phyloP scores from a whole-genome alignment of 2,797 vertebrate species.

The Eurystomus glaucurus region DNA sequence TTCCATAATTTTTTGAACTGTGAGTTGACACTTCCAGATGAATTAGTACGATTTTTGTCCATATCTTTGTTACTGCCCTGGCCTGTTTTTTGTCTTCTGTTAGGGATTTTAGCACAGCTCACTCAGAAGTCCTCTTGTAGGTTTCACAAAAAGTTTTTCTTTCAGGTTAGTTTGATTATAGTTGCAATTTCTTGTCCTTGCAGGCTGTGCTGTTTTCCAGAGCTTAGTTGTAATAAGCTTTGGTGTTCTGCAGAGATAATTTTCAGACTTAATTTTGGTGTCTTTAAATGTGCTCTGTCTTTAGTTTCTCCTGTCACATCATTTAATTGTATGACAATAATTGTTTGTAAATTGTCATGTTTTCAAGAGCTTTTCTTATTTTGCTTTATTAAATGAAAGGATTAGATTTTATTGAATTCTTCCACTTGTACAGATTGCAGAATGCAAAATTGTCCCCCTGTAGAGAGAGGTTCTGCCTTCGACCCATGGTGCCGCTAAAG shows the following conservation, averaged over 20 bases:
- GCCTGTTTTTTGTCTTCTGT: background rate
- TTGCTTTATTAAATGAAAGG: constrained; percentile 2
- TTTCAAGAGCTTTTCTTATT: constrained; percentile 15
- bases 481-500: rapidly evolving
- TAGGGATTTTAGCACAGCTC: background rate
- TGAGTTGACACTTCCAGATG: background rate
- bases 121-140: background rate
- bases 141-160: constrained; percentile 13
- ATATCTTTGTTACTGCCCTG: background rate
- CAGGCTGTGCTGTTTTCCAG: constrained; percentile 13
- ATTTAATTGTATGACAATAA: constrained; percentile 29
- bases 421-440: background rate
- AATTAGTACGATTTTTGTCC: background rate
- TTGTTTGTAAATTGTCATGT: constrained; percentile 1
- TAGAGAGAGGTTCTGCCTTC: background rate
- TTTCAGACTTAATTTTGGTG: constrained; percentile 41
- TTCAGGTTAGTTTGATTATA: constrained; percentile 35
- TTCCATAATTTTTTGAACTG: background rate
- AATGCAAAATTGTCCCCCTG: background rate
- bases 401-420: background rate
- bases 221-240: constrained; percentile 23
- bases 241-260: constrained; percentile 35
- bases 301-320: constrained; percentile 39
- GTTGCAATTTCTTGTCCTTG: constrained; percentile 25
- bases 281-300: constrained; percentile 1